Conservation (phyloP, 2,888 invertebrate species). For the Drosophila trichaetosa region DNA sequence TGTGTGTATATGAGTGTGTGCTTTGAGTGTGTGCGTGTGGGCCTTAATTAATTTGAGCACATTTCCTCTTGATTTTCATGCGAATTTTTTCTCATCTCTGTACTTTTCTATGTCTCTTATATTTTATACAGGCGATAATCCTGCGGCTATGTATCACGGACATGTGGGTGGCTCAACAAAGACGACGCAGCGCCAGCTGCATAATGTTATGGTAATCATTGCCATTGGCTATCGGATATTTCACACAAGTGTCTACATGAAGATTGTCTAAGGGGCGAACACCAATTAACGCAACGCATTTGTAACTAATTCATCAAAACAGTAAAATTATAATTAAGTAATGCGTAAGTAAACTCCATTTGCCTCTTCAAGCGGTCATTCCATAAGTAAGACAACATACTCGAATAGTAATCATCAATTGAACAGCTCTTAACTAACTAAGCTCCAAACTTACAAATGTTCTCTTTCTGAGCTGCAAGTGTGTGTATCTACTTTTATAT, state of each 20-base stretch:
- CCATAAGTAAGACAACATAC: conserved; percentile 8
- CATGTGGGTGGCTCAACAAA: conserved; percentile 85
- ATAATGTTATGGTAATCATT: conserved; percentile 78
- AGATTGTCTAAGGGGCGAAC: conserved; percentile 72
- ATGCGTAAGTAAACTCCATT: conserved; percentile 31
- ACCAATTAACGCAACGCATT: conserved; percentile 31
- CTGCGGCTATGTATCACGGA: conserved; percentile 90
- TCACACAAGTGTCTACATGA: conserved; percentile 77
- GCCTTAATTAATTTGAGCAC: conserved; percentile 73
- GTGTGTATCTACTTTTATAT: conserved; percentile 41
- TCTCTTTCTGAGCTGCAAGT: not conserved
- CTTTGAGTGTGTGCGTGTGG: conserved; percentile 13
- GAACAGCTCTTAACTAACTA: conserved; percentile 32
- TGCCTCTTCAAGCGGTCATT: conserved; percentile 13
- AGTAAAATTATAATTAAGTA: conserved; percentile 37
- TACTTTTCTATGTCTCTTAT: conserved; percentile 5
- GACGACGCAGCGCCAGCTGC: conserved; percentile 84
- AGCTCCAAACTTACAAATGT: conserved; percentile 11
- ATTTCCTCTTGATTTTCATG: conserved; percentile 57
- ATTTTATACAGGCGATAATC: conserved; percentile 89
- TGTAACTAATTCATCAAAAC: conserved; percentile 55
- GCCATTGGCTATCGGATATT: conserved; percentile 83
- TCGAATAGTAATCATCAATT: conserved; percentile 19
- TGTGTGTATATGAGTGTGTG: conserved; percentile 12
- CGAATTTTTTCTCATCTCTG: conserved; percentile 5